A percentile compares a stretch with the other conserved stretches of the same genome.
These are phyloP conservation scores for Poeciliopsis occidentalis DNA, from an alignment of 2,113 vertebrate genomes.

Conservation along the genomic window DNA sequence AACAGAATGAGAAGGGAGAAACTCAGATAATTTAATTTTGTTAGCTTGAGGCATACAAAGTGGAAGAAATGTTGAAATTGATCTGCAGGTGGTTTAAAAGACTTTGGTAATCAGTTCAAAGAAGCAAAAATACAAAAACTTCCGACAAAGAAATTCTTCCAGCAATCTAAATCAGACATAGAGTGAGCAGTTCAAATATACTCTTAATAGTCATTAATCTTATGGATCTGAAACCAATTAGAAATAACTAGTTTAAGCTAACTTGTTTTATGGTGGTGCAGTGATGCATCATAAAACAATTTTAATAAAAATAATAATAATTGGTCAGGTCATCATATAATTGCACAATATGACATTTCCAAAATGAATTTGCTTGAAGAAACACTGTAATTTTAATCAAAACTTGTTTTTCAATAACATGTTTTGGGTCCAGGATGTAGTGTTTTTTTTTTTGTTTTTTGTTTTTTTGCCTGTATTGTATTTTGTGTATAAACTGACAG, in stretches of 20 bases:
- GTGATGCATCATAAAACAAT: not conserved
- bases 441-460: not conserved
- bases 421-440: not conserved
- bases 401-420: too few species aligned
- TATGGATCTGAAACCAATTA: too few species aligned
- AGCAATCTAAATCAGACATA: too few species aligned
- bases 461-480: not conserved
- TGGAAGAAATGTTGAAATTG: slow-evolving; percentile 13
- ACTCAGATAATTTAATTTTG: slow-evolving; percentile 17
- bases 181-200: too few species aligned
- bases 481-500: not conserved
- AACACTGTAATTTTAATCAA: too few species aligned
- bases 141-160: not conserved
- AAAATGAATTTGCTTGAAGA: too few species aligned
- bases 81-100: not conserved
- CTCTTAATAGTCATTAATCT: too few species aligned
- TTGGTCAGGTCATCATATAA: not conserved
- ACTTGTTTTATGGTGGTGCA: not conserved
- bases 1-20: slow-evolving; percentile 16
- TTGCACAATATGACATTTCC: too few species aligned
- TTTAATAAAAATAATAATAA: not conserved
- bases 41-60: slow-evolving; percentile 7
- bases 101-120: not conserved
- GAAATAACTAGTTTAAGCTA: not conserved
- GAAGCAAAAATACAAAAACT: not conserved